Evolutionary conservation across 2,113 vertebrate species (phyloP).

Genomic region (Penelope pileata): DNA sequence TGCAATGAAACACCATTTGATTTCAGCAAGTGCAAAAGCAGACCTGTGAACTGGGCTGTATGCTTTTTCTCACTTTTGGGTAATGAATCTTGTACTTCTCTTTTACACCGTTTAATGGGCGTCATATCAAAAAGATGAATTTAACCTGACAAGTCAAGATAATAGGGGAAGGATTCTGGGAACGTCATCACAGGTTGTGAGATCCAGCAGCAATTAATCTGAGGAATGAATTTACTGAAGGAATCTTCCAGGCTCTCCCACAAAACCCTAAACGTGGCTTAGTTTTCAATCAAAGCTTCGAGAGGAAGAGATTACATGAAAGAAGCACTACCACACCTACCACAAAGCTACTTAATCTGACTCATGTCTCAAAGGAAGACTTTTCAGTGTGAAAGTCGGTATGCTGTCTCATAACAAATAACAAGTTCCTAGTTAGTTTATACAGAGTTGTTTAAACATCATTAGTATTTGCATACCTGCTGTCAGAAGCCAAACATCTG

Average conservation of each 20-base stretch:
- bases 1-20: not conserved
- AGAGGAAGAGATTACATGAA: not conserved
- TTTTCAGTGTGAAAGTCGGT: not conserved
- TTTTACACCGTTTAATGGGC: not conserved
- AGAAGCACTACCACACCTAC: not conserved
- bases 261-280: not conserved
- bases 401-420: not conserved
- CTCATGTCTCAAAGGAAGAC: not conserved
- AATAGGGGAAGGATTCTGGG: conserved; percentile 25
- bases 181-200: not conserved
- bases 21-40: not conserved
- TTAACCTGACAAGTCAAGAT: not conserved
- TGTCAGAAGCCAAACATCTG: not conserved
- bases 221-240: conserved; percentile 18
- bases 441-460: not conserved
- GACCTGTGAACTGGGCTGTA: not conserved
- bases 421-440: not conserved
- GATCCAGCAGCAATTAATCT: conserved; percentile 31
- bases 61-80: not conserved
- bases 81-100: not conserved
- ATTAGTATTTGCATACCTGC: not conserved
- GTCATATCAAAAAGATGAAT: not conserved
- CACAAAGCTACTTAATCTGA: not conserved
- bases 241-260: not conserved
- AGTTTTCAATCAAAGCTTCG: conserved; percentile 20